Base-by-base conservation (phyloP, 2,113 vertebrate genomes). In the Regulus satrapa region DNA sequence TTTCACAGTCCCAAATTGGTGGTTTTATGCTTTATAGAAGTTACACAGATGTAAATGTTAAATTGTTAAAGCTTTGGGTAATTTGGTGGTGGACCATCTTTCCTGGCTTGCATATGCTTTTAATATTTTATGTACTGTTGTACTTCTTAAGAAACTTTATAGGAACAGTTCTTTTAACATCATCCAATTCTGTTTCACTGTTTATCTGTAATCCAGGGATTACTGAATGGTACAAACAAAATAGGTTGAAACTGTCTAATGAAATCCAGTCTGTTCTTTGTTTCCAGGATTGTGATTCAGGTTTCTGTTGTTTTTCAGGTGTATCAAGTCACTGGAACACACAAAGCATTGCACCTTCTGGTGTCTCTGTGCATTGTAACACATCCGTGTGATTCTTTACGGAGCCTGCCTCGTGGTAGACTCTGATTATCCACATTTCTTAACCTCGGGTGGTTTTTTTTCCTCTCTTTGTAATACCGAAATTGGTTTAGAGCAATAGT, bases 321-420 rank as follows among this genome's bases (percentile, higher is more conserved):
- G 32, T 67, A 4, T 58, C 18, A 34, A 40, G 31, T 10, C 28
- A 40, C 6, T 52, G 31, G 31, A 81, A 36, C 66, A 23, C 15
- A 12, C 0, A 0, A 66, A 45, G 31, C 5, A 5, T 69, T 85
- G 45, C 5, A 1, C 62, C 0, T 0, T 58, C 18, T 72, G n/a
- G 2, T 54, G 32, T 51, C 59, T 80, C 9, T 32, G 15, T 56
- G n/a, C 14, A 6, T 17, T 69, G 18, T 40, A 28, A 29, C 16
- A 18, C 4, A 12, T 67, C 9, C 64, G 3, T 87, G 16, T 43
- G 51, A 54, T 40, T 92, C 29, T 40, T 66, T 3, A 40, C 24
- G 32, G 28, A 69, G 36, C 52, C 36, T 8, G 2, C 34, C 15
- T 73, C 10, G 2, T 49, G 17, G 4, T 52, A 14, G 9, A 18